Evolutionary conservation across 30 jellyfish, hydroid and myxozoan genomes (phyloP), one percentile per base, ranked within the genome.

Genomic region (Mastigias papua): DNA sequence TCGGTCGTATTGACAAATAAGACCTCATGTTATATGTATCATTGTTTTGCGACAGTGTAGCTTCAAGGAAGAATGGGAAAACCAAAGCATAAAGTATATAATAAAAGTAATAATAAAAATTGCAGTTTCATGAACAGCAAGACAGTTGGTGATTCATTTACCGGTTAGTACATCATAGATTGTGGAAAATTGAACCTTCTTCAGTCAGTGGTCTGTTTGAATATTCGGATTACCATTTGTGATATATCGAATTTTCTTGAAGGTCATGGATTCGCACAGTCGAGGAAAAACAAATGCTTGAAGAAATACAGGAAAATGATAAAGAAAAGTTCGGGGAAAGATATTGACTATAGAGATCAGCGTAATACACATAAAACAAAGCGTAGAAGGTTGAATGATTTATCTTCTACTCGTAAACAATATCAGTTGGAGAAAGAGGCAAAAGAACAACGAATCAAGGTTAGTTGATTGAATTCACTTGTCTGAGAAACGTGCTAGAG

Each of bases 251-350:
- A 37, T 37, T 37, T 37, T 11, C 54, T 37, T 37, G 10, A 37
- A 91, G 97, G 97, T 19, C 95, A 91, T 34, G 97, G 97, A 8
- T 91, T 91, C 77, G 93, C 94, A 5, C 92, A 73, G 0, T 65
- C 89, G 33, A 83, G 92, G 62, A 91, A 91, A 35, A 65, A 34
- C 68, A 91, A 91, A 71, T 67, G 76, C 34, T 32, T 91, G 48
- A 75, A 78, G 48, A 84, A 72, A 49, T 91, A 82, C 70, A 80
- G 81, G 33, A 73, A 72, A 33, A 16, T 22, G 26, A 54, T 89
- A 80, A 78, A 80, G 60, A 69, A 48, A 70, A 63, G 46, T 61
- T 8, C 66, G 1, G 27, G 8, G 31, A 49, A 75, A 27, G 57
- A 49, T 20, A 23, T 11, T 29, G 69, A 72, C 26, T 62, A 16